Conservation (phyloP, 2,888 invertebrate genomes). For the Drosophila lutescens region DNA sequence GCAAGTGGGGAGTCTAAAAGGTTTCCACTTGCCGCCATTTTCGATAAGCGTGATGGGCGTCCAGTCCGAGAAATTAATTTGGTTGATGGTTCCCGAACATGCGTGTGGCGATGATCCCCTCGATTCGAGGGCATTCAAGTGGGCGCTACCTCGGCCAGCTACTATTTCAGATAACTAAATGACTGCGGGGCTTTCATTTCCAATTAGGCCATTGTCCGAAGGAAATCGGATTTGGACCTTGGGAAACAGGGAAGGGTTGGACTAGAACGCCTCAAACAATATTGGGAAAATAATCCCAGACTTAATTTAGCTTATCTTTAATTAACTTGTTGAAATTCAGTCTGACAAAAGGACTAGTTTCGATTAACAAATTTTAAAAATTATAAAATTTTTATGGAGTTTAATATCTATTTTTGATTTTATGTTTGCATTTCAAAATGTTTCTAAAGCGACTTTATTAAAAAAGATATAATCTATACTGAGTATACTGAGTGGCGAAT, state of each 20-base stretch:
- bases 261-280: background rate
- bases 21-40: conserved; percentile 67
- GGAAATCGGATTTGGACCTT: conserved; percentile 8
- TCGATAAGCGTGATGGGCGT: conserved; percentile 61
- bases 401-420: too few species aligned
- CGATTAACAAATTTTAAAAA: too few species aligned
- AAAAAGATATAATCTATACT: too few species aligned
- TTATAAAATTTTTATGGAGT: too few species aligned
- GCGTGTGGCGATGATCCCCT: conserved; percentile 17
- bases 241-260: background rate
- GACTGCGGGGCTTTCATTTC: conserved; percentile 12
- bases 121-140: conserved; percentile 26
- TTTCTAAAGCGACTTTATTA: too few species aligned
- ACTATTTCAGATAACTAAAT: conserved; percentile 46
- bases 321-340: background rate
- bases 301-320: conserved; percentile 4
- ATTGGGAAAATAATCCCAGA: background rate
- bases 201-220: conserved; percentile 24
- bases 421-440: too few species aligned
- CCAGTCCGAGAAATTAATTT: conserved; percentile 54
- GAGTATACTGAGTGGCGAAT: too few species aligned
- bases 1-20: conserved; percentile 57
- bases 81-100: conserved; percentile 19
- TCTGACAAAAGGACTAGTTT: background rate
- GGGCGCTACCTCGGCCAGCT: conserved; percentile 47